Percentiles rank a stretch among this genome's conserved stretches.
These are phyloP conservation scores for Lycopodina hypogea DNA, from an alignment of 37 sponge, comb jelly and placozoan species.

Conservation along the genomic window DNA sequence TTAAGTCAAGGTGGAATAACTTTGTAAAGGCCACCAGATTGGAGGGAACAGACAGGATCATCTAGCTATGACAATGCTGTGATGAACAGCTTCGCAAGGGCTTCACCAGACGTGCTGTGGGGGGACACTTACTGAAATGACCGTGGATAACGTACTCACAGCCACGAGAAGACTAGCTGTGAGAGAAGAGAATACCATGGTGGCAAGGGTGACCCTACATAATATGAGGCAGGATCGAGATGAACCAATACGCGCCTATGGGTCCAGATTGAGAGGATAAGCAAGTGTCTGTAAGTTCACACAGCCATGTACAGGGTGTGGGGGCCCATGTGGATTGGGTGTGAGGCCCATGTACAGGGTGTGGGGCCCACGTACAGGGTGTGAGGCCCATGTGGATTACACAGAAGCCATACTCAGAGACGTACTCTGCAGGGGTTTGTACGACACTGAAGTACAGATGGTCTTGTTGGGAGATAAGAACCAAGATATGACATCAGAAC, in stretches of 20 bases:
- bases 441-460: slow-evolving; percentile 28
- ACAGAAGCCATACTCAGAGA: too few relatives aligned
- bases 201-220: too few relatives aligned
- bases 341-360: slow-evolving; percentile 26
- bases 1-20: slow-evolving; percentile 35
- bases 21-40: slow-evolving; percentile 27
- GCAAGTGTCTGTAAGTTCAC: slow-evolving; percentile 42
- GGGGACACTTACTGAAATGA: slow-evolving; percentile 4
- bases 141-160: slow-evolving; percentile 25
- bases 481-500: slow-evolving; percentile 35
- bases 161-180: slow-evolving; percentile 24
- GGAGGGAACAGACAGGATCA: too few relatives aligned
- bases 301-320: slow-evolving; percentile 23
- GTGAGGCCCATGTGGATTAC: too few relatives aligned
- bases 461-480: slow-evolving; percentile 45
- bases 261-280: slow-evolving; percentile 39
- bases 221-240: neutral
- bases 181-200: too few relatives aligned
- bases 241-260: slow-evolving; percentile 25
- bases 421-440: too few relatives aligned
- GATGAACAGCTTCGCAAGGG: slow-evolving; percentile 40
- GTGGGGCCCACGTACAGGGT: slow-evolving; percentile 1
- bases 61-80: slow-evolving; percentile 27
- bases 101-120: slow-evolving; percentile 40
- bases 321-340: too few relatives aligned